Evolutionary conservation across 2,888 invertebrate genomes (phyloP), one percentile per base, ranked within the genome.

Genomic region (Volucella inanis): DNA sequence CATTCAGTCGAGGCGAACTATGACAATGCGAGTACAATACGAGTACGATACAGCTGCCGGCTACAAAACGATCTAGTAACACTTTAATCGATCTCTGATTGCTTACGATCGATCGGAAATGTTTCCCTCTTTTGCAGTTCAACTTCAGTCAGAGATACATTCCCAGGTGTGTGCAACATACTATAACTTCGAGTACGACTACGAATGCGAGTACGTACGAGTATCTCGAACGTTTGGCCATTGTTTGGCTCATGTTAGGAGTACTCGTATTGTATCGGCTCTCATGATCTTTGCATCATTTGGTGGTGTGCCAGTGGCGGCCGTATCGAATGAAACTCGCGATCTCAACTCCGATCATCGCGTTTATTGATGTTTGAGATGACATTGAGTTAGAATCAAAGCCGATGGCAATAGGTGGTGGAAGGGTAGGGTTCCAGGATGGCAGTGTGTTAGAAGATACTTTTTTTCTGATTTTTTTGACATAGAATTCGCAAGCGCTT

Each of bases 131-230:
- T 67, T 59, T 49, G 50, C 22, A 31, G 14, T 41, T 39, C 6
- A 67, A 67, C 59, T 68, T 61, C 84, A 76, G 65, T 75, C 62
- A 80, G 43, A 72, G 71, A 81, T 68, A 68, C 81, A 85, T 85
- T 85, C 85, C 80, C 85, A 85, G 85, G 85, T 85, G 85, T 85
- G 85, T 85, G 75, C 62, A 22, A 68, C 31, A 52, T n/a, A 45
- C 3, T 2, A 3, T 31, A 31, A 31, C 31, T 31, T 6, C 31
- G 6, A 31, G 31, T 31, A 31, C 31, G 31, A 31, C 31, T 31
- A 31, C 6, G 31, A 31, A 31, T 31, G 31, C 31, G 31, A 31
- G 22, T 4, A 22, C 4, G 22, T 22, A 22, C 22, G 22, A 65
- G 50, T 64, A 78, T 72, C 14, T 70, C 49, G 75, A 67, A 72